These are phyloP conservation scores for Pterocles gutturalis DNA, from an alignment of 2,113 vertebrate species.

Conservation along the genomic window DNA sequence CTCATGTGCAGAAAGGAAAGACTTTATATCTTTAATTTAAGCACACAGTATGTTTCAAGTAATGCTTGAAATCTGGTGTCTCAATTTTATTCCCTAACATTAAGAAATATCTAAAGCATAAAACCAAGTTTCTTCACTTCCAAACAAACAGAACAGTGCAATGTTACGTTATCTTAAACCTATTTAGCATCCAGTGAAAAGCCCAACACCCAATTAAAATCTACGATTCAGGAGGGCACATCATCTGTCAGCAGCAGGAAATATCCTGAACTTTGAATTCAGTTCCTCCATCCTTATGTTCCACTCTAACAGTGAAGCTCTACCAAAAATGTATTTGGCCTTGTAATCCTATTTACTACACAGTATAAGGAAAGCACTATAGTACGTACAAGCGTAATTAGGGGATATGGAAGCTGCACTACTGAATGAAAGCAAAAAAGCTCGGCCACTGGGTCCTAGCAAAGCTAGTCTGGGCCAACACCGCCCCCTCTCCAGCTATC, in stretches of 20 bases:
- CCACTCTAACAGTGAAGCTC: not conserved
- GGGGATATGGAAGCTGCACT: not conserved
- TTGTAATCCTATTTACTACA: not conserved
- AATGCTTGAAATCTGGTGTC: constrained; percentile 8
- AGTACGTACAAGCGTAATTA: not conserved
- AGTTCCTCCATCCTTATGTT: not conserved
- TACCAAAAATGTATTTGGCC: not conserved
- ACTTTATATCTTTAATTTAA: constrained; percentile 43
- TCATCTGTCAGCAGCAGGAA: not conserved
- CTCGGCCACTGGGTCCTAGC: not conserved
- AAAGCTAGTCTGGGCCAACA: not conserved
- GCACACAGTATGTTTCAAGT: constrained; percentile 1
- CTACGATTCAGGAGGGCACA: not conserved
- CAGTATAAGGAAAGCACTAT: not conserved
- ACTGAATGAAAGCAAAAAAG: not conserved
- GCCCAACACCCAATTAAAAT: not conserved
- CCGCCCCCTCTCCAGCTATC: not conserved
- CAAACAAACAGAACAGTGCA: not conserved
- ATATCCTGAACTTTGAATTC: not conserved
- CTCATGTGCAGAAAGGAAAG: not conserved
- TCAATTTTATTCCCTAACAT: not conserved
- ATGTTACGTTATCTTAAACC: not conserved
- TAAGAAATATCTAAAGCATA: not conserved
- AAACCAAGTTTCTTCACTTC: not conserved
- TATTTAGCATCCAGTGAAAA: not conserved